These are phyloP conservation scores for Micromys minutus DNA, from an alignment of 2,113 vertebrate species.

Conservation along the genomic window DNA sequence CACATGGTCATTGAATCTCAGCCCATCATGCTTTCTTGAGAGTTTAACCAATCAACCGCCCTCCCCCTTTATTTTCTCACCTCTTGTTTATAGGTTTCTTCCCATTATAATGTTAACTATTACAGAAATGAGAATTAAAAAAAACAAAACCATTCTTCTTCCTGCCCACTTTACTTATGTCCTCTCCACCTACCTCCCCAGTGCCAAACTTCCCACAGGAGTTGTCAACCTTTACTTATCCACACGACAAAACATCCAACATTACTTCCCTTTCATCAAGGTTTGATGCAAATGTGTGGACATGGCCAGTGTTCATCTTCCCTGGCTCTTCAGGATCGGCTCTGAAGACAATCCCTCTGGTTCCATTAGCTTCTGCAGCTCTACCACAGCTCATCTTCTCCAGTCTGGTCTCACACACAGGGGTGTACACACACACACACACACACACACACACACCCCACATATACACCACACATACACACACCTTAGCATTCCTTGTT, in stretches of 20 bases:
- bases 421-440: no score
- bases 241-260: neutral
- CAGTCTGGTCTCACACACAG: neutral
- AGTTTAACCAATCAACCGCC: neutral
- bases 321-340: neutral
- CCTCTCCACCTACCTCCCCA: neutral
- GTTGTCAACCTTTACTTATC: neutral
- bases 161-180: neutral
- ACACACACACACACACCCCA: neutral
- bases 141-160: neutral
- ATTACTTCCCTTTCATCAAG: neutral
- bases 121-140: neutral
- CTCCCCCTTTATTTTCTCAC: neutral
- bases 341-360: neutral
- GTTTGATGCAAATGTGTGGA: neutral
- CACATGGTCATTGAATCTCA: neutral
- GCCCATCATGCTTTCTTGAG: neutral
- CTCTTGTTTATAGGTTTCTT: neutral
- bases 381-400: neutral
- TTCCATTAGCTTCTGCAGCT: neutral
- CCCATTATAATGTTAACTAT: neutral
- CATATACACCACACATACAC: neutral
- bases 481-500: neutral
- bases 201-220: neutral
- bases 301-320: neutral